Conservation (phyloP, 2,797 vertebrate species). For the Melanotaenia nigrans region DNA sequence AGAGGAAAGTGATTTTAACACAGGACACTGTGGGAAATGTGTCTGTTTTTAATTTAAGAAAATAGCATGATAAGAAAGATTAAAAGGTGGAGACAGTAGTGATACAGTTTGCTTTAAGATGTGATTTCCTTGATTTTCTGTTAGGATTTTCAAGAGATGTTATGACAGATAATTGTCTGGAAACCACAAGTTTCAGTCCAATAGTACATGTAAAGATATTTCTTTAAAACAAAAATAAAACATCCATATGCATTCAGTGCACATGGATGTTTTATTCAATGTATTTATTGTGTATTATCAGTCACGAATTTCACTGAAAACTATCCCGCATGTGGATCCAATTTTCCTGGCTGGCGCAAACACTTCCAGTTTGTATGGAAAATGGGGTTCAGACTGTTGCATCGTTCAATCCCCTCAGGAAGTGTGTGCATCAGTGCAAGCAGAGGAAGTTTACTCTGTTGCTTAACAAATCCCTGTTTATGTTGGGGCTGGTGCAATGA, state of each 20-base stretch:
- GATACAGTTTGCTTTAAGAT: neutral
- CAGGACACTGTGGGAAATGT: conserved; percentile 44
- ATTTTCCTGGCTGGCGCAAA: conserved; percentile 51
- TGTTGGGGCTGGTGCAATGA: conserved; percentile 64
- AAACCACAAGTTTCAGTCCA: too few relatives aligned
- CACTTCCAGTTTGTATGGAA: conserved; percentile 40
- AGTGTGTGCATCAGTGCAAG: conserved; percentile 73
- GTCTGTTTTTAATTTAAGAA: conserved; percentile 27
- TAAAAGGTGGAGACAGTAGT: neutral
- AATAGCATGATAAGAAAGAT: conserved; percentile 12
- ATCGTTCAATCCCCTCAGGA: conserved; percentile 71
- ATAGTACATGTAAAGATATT: neutral
- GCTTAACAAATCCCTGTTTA: conserved; percentile 77
- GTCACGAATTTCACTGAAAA: neutral
- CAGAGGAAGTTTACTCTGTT: conserved; percentile 76
- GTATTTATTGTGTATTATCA: neutral
- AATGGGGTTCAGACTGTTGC: conserved; percentile 52
- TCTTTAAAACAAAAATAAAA: neutral
- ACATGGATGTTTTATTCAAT: neutral
- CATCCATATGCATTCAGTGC: neutral
- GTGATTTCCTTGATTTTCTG: conserved; percentile 6
- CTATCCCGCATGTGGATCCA: conserved; percentile 56
- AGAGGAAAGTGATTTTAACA: conserved; percentile 34
- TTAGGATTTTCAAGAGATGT: neutral
- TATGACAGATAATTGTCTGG: neutral